Percentiles rank a stretch among this genome's conserved stretches.
phyloP scores from a whole-genome alignment of 1,140 invertebrate genomes.

The Zophobas morio region DNA sequence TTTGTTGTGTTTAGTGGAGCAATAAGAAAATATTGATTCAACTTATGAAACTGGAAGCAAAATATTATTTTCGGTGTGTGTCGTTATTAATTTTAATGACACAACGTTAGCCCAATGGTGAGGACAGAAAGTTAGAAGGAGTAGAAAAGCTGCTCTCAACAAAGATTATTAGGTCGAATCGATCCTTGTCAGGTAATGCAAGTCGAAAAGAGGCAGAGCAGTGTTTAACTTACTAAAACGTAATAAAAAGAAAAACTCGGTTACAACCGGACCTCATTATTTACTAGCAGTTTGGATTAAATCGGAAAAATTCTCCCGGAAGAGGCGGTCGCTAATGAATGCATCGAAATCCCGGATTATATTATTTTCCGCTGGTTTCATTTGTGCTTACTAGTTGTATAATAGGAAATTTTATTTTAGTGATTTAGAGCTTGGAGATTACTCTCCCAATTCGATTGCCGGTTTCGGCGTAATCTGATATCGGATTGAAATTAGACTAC shows the following conservation, averaged over 20 bases:
- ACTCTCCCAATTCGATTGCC: conserved; percentile 37
- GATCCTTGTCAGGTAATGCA: conserved; percentile 7
- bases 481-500: conserved; percentile 42
- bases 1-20: background rate
- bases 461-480: conserved; percentile 40
- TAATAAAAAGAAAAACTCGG: background rate
- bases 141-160: background rate
- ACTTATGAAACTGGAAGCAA: background rate
- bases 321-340: background rate
- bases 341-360: conserved; percentile 21
- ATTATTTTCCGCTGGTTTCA: conserved; percentile 15
- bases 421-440: conserved; percentile 33
- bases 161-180: background rate
- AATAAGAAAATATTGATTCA: conserved; percentile 4
- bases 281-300: background rate
- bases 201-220: background rate
- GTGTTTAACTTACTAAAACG: conserved; percentile 7
- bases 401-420: conserved; percentile 41
- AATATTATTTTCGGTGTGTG: background rate
- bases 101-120: background rate
- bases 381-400: conserved; percentile 25
- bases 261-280: background rate
- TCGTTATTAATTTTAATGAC: conserved; percentile 25
- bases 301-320: background rate
- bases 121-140: background rate